Conservation (phyloP, 2,113 vertebrate genomes). For the Sturnus vulgaris region DNA sequence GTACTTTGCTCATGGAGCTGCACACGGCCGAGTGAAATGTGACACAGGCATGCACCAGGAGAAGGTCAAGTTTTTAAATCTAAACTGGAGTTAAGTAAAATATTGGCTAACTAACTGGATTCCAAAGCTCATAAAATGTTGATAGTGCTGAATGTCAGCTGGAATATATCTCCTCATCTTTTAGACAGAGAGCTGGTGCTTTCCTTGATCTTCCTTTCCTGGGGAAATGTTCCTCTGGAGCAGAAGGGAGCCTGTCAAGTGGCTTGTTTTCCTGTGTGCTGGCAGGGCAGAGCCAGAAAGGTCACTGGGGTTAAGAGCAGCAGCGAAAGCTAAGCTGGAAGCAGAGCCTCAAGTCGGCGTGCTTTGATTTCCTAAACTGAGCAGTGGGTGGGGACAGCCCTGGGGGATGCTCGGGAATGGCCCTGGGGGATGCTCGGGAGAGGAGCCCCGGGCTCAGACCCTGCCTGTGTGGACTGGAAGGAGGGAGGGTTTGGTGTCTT, state of each 20-base stretch:
- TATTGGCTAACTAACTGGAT: slow-evolving; percentile 53
- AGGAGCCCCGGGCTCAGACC: not conserved
- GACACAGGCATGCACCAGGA: fast-evolving
- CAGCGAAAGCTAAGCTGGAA: not conserved
- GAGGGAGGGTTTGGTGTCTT: not conserved
- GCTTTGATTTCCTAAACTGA: slow-evolving; percentile 8
- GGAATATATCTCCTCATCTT: slow-evolving; percentile 27
- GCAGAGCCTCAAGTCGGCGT: not conserved
- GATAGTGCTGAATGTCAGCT: not conserved
- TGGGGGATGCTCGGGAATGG: not conserved
- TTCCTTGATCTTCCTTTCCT: slow-evolving; percentile 11
- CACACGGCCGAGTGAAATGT: not conserved
- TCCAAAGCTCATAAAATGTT: slow-evolving; percentile 59
- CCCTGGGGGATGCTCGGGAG: not conserved
- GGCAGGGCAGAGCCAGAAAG: slow-evolving; percentile 27
- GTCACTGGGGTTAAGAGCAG: slow-evolving; percentile 34
- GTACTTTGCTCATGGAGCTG: not conserved
- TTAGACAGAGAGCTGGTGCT: not conserved
- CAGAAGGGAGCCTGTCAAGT: slow-evolving; percentile 20
- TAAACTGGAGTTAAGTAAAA: slow-evolving; percentile 56
- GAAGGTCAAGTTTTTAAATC: slow-evolving; percentile 69
- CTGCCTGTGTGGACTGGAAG: fast-evolving
- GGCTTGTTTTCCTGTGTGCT: slow-evolving; percentile 33
- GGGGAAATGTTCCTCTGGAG: not conserved
- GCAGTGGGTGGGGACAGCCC: fast-evolving